phyloP scores from a whole-genome alignment of 2,797 vertebrate species.

The Siniperca scherzeri region DNA sequence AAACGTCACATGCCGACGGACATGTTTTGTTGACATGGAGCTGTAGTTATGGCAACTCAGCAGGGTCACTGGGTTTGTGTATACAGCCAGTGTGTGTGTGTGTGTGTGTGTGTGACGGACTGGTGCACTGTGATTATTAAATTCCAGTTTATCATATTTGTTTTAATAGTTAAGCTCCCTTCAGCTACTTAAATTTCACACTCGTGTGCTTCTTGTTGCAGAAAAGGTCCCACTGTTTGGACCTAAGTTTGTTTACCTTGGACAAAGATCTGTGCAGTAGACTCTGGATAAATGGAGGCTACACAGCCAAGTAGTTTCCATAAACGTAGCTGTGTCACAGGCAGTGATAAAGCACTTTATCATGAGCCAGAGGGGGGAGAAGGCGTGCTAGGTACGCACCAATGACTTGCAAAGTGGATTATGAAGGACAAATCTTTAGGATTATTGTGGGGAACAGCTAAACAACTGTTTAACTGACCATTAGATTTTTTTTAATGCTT shows the following conservation, averaged over 20 bases:
- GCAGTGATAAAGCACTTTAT: slow-evolving; percentile 63
- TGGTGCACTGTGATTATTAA: slow-evolving; percentile 51
- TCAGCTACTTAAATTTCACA: slow-evolving; percentile 43
- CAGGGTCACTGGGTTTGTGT: slow-evolving; percentile 71
- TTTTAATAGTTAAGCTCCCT: slow-evolving; percentile 57
- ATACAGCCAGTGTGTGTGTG: slow-evolving; percentile 39
- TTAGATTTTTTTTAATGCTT: not conserved
- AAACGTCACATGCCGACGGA: slow-evolving; percentile 63
- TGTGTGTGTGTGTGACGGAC: slow-evolving; percentile 25
- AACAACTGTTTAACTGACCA: not conserved
- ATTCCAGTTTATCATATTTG: slow-evolving; percentile 66
- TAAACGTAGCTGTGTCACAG: slow-evolving; percentile 51
- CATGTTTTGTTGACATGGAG: slow-evolving; percentile 77
- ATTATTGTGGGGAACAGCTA: slow-evolving; percentile 11
- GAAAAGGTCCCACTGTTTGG: slow-evolving; percentile 20
- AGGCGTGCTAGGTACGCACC: slow-evolving; percentile 55
- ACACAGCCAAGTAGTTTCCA: slow-evolving; percentile 52
- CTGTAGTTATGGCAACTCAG: slow-evolving; percentile 77
- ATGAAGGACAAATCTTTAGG: slow-evolving; percentile 44
- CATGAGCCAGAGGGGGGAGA: slow-evolving; percentile 52
- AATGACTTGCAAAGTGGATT: slow-evolving; percentile 45
- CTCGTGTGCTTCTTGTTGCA: slow-evolving; percentile 22
- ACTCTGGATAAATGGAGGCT: slow-evolving; percentile 49
- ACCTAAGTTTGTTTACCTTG: slow-evolving; percentile 56
- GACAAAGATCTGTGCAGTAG: slow-evolving; percentile 53